These are phyloP conservation scores for Holacanthella duospinosa DNA, from an alignment of 2,888 invertebrate genomes.

Conservation along the genomic window DNA sequence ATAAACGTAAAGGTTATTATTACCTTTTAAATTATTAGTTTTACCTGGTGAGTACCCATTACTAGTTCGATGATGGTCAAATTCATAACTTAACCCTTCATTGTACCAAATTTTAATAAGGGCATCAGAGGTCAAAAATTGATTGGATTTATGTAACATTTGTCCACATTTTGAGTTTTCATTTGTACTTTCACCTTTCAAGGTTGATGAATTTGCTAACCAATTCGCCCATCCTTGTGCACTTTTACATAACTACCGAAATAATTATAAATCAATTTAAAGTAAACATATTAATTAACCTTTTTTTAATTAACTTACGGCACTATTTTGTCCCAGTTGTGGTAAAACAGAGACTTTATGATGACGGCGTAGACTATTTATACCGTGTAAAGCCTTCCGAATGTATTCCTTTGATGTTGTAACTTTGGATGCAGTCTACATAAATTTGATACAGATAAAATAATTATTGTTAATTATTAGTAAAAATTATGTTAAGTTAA, in stretches of 20 bases:
- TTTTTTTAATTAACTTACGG: neutral
- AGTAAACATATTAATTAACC: neutral
- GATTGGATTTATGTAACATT: neutral
- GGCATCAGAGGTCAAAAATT: neutral
- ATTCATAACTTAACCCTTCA: neutral
- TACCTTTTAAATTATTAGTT: neutral
- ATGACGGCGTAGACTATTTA: neutral
- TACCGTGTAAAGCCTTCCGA: neutral
- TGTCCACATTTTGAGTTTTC: neutral
- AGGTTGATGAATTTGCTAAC: neutral
- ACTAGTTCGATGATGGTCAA: neutral
- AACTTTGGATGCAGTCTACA: neutral
- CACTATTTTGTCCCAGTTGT: neutral
- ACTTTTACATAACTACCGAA: neutral
- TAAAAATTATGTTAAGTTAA: no score
- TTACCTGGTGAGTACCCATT: neutral
- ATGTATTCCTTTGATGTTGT: neutral
- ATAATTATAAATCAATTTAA: neutral
- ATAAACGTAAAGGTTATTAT: neutral
- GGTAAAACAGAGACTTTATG: slow-evolving; percentile 1
- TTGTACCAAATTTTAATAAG: neutral
- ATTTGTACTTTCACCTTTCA: neutral
- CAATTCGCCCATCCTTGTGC: slow-evolving; percentile 1
- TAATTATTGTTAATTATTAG: no score
- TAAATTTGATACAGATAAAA: neutral